Base-by-base conservation (phyloP, 2,113 vertebrate species). In the Peromyscus californicus region DNA sequence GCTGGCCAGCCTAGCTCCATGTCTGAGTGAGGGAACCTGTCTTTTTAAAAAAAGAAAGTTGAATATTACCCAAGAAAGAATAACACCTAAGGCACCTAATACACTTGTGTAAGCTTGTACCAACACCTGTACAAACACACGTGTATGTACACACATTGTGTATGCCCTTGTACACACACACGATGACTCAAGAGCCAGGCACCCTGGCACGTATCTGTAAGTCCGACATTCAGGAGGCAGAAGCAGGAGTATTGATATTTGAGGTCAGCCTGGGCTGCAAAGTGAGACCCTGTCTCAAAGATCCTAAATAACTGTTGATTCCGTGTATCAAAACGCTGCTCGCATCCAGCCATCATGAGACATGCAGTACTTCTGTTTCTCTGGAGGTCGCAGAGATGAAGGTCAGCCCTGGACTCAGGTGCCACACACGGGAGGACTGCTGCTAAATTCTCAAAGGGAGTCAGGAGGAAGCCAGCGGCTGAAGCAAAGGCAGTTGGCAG, bases 321-420 rank as follows among this genome's bases (percentile, higher is more conserved):
- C 8, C 1, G 16, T 17, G 31, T 57, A 51, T 9, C 42, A 69
- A 86, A 72, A 36, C 5, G 51, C 36, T 76, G 22, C n/a, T 75
- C 31, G 12, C 12, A 11, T 21, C 85, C 48, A 36, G 4, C 45
- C 7, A 0, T 67, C 3, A 4, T 36, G 3, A 36, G 79, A 65
- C 8, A 24, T 0, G 0, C 5, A 24, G 33, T 11, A 6, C 24
- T 85, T 2, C 7, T 0, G n/a, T 42, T 91, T 70, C 84, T 39
- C 3, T 70, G 87, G 87, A 75, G 42, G 36, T 45, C 75, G 4
- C 7, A 12, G 75, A 69, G 12, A 74, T 22, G 22, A 36, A 36
- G 85, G 48, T 36, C 22, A 33, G 82, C 74, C 26, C 8, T 0
- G 79, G 74, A 33, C 33, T 42, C 54, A 15, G 3, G 33, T 31